phyloP scores from a whole-genome alignment of 1,140 invertebrate genomes.

The Leguminivora glycinivorella region DNA sequence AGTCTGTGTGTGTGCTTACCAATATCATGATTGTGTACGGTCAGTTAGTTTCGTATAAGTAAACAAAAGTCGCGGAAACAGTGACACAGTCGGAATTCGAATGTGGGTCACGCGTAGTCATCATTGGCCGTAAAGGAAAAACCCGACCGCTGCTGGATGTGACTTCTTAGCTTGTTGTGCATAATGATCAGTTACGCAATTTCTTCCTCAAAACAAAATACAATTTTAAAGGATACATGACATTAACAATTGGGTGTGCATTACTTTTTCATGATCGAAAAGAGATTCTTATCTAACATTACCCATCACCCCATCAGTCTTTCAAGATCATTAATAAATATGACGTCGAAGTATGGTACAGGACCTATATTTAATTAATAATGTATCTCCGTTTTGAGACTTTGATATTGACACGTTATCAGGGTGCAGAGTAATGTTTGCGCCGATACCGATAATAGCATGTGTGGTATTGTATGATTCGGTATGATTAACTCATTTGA shows the following conservation, averaged over 20 bases:
- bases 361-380: not conserved
- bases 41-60: not conserved
- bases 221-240: not conserved
- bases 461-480: not conserved
- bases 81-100: constrained; percentile 11
- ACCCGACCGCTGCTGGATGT: constrained; percentile 29
- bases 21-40: not conserved
- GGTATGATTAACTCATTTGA: constrained; percentile 51
- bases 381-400: not conserved
- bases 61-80: constrained; percentile 11
- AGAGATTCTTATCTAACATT: not conserved
- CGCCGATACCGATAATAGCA: not conserved
- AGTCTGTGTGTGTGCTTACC: not conserved
- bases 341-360: not conserved
- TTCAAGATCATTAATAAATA: not conserved
- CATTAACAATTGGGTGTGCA: not conserved
- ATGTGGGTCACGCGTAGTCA: constrained; percentile 25
- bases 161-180: not conserved
- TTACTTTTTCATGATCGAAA: not conserved
- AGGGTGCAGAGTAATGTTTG: not conserved
- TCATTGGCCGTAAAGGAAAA: constrained; percentile 34
- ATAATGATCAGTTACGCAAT: constrained; percentile 20
- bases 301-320: not conserved
- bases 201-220: not conserved
- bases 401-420: constrained; percentile 20